Evolutionary conservation across 2,113 vertebrate genomes (phyloP).

Genomic region (Aramus guarauna): DNA sequence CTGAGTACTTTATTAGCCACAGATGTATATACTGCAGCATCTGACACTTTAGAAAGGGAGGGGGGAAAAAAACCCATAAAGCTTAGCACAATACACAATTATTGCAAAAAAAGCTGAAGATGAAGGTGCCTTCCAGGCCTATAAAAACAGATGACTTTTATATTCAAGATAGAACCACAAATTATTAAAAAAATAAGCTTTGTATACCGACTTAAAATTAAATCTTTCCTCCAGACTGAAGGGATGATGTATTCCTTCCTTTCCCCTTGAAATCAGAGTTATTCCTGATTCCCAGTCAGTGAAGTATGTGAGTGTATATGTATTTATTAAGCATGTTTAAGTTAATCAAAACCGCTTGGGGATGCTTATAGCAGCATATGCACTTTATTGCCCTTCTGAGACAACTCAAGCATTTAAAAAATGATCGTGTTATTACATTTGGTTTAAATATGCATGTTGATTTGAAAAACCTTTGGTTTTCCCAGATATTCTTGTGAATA

Average conservation of each 20-base stretch:
- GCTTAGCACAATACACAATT: background rate
- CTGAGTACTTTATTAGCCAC: background rate
- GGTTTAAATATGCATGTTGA: background rate
- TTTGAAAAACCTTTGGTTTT: background rate
- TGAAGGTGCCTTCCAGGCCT: background rate
- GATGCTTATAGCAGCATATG: background rate
- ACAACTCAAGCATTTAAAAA: background rate
- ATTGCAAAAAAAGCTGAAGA: background rate
- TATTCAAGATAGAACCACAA: background rate
- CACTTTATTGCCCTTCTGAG: background rate
- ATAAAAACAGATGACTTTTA: background rate
- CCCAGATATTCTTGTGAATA: background rate
- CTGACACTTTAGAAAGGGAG: background rate
- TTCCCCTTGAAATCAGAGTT: background rate
- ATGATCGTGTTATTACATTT: background rate
- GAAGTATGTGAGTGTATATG: background rate
- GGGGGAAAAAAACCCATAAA: background rate
- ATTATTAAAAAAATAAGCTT: background rate
- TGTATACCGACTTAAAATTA: background rate
- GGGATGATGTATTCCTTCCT: background rate
- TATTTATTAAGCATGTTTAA: background rate
- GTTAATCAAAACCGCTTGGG: background rate
- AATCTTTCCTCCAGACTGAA: background rate
- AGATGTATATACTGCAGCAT: background rate
- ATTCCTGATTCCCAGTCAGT: background rate